phyloP scores from a whole-genome alignment of 2,797 vertebrate species.

The Typhlichthys subterraneus region DNA sequence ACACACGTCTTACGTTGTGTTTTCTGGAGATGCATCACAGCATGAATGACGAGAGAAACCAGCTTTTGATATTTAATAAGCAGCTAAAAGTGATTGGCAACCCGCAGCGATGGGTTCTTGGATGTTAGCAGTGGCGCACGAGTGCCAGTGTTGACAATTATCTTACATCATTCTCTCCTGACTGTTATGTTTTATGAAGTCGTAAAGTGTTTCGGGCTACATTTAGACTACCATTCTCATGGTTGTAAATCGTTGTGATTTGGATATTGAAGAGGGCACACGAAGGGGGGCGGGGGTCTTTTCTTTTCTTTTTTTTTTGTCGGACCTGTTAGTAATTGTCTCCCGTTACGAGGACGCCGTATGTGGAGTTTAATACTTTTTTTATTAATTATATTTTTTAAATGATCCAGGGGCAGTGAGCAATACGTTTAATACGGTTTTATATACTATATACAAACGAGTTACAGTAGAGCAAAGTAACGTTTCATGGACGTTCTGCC shows the following conservation, averaged over 20 bases:
- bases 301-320: not conserved
- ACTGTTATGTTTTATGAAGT: conserved; percentile 35
- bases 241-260: not conserved
- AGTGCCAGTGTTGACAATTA: conserved; percentile 41
- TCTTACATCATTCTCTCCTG: conserved; percentile 17
- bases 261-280: not conserved
- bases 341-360: conserved; percentile 14
- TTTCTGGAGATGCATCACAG: conserved; percentile 41
- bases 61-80: conserved; percentile 4
- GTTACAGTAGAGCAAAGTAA: conserved; percentile 16
- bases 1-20: conserved; percentile 51
- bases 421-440: conserved; percentile 1
- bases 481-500: conserved; percentile 24
- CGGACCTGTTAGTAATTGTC: conserved; percentile 37
- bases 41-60: conserved; percentile 32
- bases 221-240: not conserved
- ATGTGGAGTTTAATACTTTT: conserved; percentile 28
- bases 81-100: conserved; percentile 24
- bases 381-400: conserved; percentile 18
- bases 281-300: not conserved
- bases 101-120: conserved; percentile 21
- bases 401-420: conserved; percentile 14
- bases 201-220: conserved; percentile 8
- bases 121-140: conserved; percentile 50
- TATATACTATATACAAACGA: conserved; percentile 16